Evolutionary conservation across 1,140 invertebrate species (phyloP), one percentile per base, ranked within the genome.

Genomic region (Diorhabda sublineata): DNA sequence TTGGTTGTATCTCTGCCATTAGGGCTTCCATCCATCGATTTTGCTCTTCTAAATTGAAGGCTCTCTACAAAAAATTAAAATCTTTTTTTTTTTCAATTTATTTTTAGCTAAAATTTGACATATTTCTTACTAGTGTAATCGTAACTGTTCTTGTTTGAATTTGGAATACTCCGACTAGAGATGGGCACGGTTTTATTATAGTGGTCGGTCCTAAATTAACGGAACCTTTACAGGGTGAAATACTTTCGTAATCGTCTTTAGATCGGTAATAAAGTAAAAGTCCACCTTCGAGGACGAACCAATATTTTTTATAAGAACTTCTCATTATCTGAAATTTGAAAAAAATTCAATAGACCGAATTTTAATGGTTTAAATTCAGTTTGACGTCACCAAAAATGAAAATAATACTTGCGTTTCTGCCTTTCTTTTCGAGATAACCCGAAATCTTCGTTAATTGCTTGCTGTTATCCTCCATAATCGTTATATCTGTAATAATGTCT

Each of bases 201-300:
- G 78, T 79, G 0, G 78, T 79, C 6, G 83, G 78, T 4, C 84
- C 84, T 70, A 86, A 77, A 70, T 82, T 85, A n/a, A 86, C 81
- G 0, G 83, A 83, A 2, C 85, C 85, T 72, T 82, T 80, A 66
- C 82, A 85, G 3, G 84, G 82, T 8, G 83, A 82, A 5, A 85
- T 73, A n/a, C 79, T 78, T n/a, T 82, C 76, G 69, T 85, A 85
- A 68, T 86, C 84, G 11, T 79, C 71, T 67, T 85, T 83, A 2
- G 81, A 83, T 64, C 82, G 79, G 70, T 85, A 86, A 74, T 85
- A 85, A 3, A 85, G 75, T 41, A 86, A 75, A n/a, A 86, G 75
- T 43, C 82, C 77, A 7, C 83, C 84, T 73, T 86, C 83, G 45
- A 86, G 73, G 2, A 86, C 85, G 71, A 85, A 86, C 83, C 84